A percentile compares a stretch with the other conserved stretches of the same genome.
phyloP scores from a whole-genome alignment of 2,888 invertebrate species.

The Scaptomyza parva region DNA sequence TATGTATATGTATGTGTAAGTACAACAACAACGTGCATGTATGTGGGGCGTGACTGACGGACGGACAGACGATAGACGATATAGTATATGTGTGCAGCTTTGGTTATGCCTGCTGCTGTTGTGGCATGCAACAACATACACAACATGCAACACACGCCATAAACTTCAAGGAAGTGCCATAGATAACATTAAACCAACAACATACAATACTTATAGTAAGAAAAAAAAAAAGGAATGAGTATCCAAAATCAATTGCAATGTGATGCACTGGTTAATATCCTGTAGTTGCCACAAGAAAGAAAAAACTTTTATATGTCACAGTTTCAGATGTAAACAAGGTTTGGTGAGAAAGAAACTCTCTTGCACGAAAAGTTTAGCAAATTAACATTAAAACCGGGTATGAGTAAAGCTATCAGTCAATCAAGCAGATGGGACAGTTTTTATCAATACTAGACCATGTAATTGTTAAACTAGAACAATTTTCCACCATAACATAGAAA shows the following conservation, averaged over 20 bases:
- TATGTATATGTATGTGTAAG: background rate
- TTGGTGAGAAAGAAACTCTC: too few relatives aligned
- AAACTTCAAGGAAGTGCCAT: conserved; percentile 71
- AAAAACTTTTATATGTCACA: too few relatives aligned
- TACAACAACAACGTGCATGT: conserved; percentile 15
- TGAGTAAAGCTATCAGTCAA: too few relatives aligned
- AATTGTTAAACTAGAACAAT: background rate
- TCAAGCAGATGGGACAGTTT: too few relatives aligned
- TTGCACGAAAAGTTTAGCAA: too few relatives aligned
- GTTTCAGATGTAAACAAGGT: too few relatives aligned
- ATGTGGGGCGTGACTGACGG: conserved; percentile 59
- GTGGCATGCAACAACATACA: conserved; percentile 58
- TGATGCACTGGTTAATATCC: conserved; percentile 16
- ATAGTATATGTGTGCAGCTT: background rate
- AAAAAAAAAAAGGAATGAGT: conserved; percentile 13
- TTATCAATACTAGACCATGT: too few relatives aligned
- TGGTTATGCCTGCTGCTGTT: conserved; percentile 60
- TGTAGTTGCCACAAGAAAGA: background rate
- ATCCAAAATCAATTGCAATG: background rate
- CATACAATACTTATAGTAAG: conserved; percentile 3
- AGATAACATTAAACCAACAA: conserved; percentile 31
- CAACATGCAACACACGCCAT: conserved; percentile 67
- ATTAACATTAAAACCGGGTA: too few relatives aligned
- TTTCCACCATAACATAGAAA: background rate
- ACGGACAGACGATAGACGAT: conserved; percentile 27